These are phyloP conservation scores for Oplegnathus fasciatus DNA, from an alignment of 2,113 vertebrate genomes.

Conservation along the genomic window DNA sequence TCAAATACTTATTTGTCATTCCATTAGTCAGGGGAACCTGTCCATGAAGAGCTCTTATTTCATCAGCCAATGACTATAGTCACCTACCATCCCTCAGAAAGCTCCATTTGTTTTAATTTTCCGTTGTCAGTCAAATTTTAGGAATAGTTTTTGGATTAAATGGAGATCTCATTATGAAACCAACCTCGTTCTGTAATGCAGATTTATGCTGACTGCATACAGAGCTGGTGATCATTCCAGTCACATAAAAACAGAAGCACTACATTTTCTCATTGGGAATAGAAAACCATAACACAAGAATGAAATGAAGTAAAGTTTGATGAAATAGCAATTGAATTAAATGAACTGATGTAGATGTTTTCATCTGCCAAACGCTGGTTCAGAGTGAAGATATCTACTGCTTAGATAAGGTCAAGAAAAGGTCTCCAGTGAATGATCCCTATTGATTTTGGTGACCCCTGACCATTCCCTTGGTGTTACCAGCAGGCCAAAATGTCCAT, in stretches of 20 bases:
- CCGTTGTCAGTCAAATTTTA: background rate
- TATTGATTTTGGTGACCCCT: background rate
- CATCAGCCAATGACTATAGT: background rate
- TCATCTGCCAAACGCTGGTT: background rate
- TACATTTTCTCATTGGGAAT: background rate
- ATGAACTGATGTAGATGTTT: background rate
- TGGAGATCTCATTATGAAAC: background rate
- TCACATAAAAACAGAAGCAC: background rate
- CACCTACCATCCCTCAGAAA: background rate
- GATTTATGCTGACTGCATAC: background rate
- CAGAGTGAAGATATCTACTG: background rate
- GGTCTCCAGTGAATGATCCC: background rate
- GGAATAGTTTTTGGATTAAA: background rate
- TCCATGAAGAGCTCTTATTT: background rate
- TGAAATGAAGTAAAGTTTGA: background rate
- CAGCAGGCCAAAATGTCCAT: background rate
- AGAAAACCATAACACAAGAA: background rate
- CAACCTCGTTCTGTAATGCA: background rate
- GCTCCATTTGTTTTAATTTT: conserved; percentile 18
- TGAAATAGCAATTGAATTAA: background rate
- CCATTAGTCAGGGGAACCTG: background rate
- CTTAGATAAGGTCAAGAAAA: background rate
- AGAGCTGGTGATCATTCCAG: background rate
- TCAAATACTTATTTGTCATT: background rate
- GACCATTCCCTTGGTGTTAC: background rate